These are phyloP conservation scores for Anastrepha ludens DNA, from an alignment of 1,140 invertebrate genomes.

Conservation along the genomic window DNA sequence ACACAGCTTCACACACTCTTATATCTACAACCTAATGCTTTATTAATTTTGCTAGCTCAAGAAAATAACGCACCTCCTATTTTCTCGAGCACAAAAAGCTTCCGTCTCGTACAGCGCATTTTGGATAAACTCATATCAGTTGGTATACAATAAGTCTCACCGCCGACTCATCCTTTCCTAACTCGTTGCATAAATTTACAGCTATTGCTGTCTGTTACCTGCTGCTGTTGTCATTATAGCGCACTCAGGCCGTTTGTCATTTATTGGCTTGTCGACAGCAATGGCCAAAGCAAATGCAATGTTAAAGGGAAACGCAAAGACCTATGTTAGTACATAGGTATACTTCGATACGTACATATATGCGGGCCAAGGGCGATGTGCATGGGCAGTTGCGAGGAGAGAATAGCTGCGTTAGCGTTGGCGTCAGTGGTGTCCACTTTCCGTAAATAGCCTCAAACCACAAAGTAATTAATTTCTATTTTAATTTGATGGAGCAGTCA, in stretches of 20 bases:
- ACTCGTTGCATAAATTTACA: too few relatives aligned
- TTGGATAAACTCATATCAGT: not conserved
- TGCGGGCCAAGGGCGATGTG: not conserved
- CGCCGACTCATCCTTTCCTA: too few relatives aligned
- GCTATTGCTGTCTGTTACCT: too few relatives aligned
- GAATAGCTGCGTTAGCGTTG: not conserved
- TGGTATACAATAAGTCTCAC: not conserved
- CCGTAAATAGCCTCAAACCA: constrained; percentile 47
- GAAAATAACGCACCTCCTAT: too few relatives aligned
- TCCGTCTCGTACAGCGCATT: not conserved
- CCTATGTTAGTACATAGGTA: too few relatives aligned
- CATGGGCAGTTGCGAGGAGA: not conserved
- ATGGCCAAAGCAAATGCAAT: not conserved
- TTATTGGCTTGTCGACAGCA: constrained; percentile 37
- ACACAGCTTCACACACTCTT: too few relatives aligned
- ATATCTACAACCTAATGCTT: too few relatives aligned
- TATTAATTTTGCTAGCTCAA: too few relatives aligned
- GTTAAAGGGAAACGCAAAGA: not conserved
- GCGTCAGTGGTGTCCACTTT: constrained; percentile 23
- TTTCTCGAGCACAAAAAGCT: too few relatives aligned
- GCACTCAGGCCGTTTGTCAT: constrained; percentile 32
- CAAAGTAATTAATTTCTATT: constrained; percentile 49
- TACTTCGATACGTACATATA: not conserved
- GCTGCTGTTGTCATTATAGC: constrained; percentile 10
- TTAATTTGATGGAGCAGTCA: constrained; percentile 13